Conservation (phyloP, 92 coral and sea anemone species). For the Micromussa lordhowensis region DNA sequence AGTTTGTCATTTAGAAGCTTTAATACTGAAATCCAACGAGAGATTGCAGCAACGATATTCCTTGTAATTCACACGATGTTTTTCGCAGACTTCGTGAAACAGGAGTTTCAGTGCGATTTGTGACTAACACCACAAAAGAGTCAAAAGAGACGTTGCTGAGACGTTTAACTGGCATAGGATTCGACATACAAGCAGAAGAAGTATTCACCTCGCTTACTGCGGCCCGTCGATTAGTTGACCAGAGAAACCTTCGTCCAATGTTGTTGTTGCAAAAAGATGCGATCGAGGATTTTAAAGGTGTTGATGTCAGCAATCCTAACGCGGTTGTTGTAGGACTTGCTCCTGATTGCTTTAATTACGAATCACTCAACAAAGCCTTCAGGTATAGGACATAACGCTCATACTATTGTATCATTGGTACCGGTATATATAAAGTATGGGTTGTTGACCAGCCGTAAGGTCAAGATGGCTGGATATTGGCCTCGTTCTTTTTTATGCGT, state of each 20-base stretch:
- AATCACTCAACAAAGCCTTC: slow-evolving; percentile 85
- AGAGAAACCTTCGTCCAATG: slow-evolving; percentile 79
- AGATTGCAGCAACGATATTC: neutral
- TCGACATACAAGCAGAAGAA: slow-evolving; percentile 81
- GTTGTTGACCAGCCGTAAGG: too few species aligned
- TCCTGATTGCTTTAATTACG: slow-evolving; percentile 88
- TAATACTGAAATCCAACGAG: neutral
- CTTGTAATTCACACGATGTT: neutral
- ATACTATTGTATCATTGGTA: too few species aligned
- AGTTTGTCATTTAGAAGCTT: neutral
- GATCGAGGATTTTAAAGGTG: slow-evolving; percentile 78
- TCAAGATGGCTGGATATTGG: too few species aligned
- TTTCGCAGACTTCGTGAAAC: slow-evolving; percentile 77
- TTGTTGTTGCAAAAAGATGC: slow-evolving; percentile 85
- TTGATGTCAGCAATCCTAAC: slow-evolving; percentile 70
- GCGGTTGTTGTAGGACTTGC: slow-evolving; percentile 96
- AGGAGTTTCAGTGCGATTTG: slow-evolving; percentile 87
- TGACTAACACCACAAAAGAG: slow-evolving; percentile 98
- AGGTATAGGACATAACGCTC: slow-evolving; percentile 79
- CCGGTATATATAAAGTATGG: too few species aligned
- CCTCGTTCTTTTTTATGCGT: too few species aligned
- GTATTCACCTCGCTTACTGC: slow-evolving; percentile 96
- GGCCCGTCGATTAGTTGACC: slow-evolving; percentile 81
- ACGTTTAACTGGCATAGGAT: slow-evolving; percentile 79
- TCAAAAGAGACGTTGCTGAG: slow-evolving; percentile 80